A percentile compares a stretch with the other conserved stretches of the same genome.
Conservation (phyloP, 2,113 vertebrate genomes). For the Potamarius usumacintae region DNA sequence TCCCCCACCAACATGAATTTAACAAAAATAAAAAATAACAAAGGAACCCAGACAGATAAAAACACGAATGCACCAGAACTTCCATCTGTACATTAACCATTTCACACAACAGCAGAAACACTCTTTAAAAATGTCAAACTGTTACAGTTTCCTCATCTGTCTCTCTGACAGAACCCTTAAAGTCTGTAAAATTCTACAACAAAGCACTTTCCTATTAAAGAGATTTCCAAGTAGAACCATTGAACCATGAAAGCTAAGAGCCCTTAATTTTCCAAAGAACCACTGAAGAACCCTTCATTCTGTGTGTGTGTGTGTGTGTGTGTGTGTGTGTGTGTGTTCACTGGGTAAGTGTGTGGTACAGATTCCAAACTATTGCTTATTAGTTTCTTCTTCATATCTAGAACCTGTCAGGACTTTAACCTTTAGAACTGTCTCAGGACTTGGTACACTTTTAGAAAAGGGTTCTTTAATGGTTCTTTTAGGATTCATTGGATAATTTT, state of each 20-base stretch:
- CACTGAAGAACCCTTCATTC: neutral
- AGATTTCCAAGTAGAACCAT: neutral
- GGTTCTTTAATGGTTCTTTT: neutral
- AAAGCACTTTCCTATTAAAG: too few relatives aligned
- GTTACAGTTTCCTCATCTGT: too few relatives aligned
- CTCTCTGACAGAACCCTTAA: too few relatives aligned
- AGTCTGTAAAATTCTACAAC: too few relatives aligned
- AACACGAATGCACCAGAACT: neutral
- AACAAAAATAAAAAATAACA: neutral
- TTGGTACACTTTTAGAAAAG: neutral
- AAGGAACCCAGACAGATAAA: neutral
- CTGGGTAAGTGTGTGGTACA: neutral
- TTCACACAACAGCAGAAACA: neutral
- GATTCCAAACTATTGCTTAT: neutral
- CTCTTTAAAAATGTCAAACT: too few relatives aligned
- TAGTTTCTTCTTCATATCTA: neutral
- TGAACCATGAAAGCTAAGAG: neutral
- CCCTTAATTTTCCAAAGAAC: neutral
- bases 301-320: neutral
- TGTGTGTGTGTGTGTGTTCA: neutral
- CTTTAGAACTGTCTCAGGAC: neutral
- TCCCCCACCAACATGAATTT: neutral
- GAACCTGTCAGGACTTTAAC: neutral
- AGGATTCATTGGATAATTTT: neutral
- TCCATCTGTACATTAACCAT: neutral